Percentiles rank a stretch among this genome's conserved stretches.
Conservation (phyloP, 2,113 vertebrate species). For the Cebus imitator region DNA sequence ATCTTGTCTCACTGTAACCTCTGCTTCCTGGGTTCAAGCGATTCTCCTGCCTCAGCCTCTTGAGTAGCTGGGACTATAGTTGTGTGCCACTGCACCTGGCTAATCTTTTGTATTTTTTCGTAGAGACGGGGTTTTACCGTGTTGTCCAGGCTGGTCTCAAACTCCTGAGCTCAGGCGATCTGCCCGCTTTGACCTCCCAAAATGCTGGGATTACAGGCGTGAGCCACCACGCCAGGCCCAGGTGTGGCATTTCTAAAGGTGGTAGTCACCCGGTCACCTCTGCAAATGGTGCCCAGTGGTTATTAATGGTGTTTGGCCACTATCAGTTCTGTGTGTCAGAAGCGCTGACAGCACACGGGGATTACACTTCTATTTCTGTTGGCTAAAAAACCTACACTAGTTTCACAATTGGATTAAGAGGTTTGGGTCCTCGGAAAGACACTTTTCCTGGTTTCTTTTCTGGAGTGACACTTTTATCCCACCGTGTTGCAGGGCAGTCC, state of each 20-base stretch:
- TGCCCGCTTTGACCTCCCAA: no score
- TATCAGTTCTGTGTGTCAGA: background rate
- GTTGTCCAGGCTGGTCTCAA: no score
- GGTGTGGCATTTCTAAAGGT: background rate
- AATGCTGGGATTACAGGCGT: no score
- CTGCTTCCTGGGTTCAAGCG: no score
- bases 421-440: no score
- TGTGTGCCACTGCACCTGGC: accelerated
- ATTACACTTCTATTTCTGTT: background rate
- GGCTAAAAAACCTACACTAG: background rate
- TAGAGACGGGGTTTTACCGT: no score
- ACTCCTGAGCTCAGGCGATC: no score
- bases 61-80: no score
- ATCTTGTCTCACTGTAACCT: no score
- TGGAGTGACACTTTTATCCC: background rate
- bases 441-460: background rate
- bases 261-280: background rate
- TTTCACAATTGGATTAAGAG: background rate
- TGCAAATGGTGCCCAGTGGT: no score
- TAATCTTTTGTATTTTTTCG: no score
- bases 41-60: no score
- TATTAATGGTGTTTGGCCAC: accelerated
- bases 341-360: background rate
- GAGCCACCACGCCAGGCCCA: background rate
- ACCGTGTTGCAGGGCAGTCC: background rate